phyloP scores from a whole-genome alignment of 2,797 vertebrate genomes.

The Adelosebastes latens region DNA sequence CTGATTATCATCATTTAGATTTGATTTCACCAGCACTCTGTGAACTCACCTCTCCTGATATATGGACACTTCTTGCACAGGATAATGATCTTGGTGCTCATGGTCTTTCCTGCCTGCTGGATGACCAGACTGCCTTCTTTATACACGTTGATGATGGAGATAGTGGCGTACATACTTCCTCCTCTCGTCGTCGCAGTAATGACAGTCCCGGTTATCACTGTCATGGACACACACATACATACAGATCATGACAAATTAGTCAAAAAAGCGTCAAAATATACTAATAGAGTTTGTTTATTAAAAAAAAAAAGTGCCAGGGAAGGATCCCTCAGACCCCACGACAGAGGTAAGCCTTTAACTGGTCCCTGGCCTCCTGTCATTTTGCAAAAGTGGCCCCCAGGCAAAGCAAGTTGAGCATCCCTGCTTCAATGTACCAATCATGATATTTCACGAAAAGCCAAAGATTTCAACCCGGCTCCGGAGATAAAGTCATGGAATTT shows the following conservation, averaged over 20 bases:
- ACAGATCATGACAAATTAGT: background rate
- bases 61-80: slow-evolving; percentile 96
- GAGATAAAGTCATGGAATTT: background rate
- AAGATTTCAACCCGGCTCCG: background rate
- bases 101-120: slow-evolving; percentile 96
- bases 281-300: too few relatives aligned
- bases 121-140: slow-evolving; percentile 94
- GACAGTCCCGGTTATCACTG: slow-evolving; percentile 93
- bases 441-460: too few relatives aligned
- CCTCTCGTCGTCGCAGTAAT: slow-evolving; percentile 86
- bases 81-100: slow-evolving; percentile 94
- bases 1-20: background rate
- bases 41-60: slow-evolving; percentile 92
- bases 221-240: slow-evolving; percentile 8
- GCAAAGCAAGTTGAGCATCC: too few relatives aligned
- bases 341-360: too few relatives aligned
- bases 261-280: background rate
- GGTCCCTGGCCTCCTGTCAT: too few relatives aligned
- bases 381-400: too few relatives aligned
- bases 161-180: slow-evolving; percentile 90
- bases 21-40: background rate
- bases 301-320: too few relatives aligned
- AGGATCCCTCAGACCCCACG: too few relatives aligned
- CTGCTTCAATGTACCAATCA: too few relatives aligned
- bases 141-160: slow-evolving; percentile 96